Conservation (phyloP, 1,140 invertebrate genomes). For the Cydia amplana region DNA sequence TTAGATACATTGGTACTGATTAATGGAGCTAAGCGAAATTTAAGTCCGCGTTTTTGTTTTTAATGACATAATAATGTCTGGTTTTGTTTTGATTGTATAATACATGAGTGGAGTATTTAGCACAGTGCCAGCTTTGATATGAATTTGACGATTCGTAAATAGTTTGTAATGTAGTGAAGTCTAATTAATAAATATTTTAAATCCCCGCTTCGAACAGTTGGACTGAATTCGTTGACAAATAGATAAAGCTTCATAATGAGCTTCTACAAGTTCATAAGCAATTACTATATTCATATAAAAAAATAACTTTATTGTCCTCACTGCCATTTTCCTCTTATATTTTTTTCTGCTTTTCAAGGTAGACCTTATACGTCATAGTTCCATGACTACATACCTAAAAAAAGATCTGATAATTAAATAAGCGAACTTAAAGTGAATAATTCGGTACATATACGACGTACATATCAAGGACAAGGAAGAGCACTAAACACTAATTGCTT, state of each 20-base stretch:
- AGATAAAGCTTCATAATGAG: too few species aligned
- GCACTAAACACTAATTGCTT: not conserved
- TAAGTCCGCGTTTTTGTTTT: not conserved
- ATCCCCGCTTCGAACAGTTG: too few species aligned
- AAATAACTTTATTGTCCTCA: too few species aligned
- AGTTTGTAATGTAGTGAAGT: not conserved
- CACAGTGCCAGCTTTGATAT: not conserved
- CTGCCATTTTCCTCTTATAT: too few species aligned
- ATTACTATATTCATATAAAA: too few species aligned
- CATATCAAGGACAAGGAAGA: not conserved
- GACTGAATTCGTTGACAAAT: too few species aligned
- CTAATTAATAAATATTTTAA: too few species aligned
- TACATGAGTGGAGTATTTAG: not conserved
- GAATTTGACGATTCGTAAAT: not conserved
- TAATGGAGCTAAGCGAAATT: conserved; percentile 18
- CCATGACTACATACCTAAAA: not conserved
- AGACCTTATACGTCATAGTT: not conserved
- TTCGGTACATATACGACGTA: too few species aligned
- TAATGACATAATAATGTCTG: conserved; percentile 23
- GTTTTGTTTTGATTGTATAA: not conserved
- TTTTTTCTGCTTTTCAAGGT: too few species aligned
- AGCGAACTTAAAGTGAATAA: not conserved
- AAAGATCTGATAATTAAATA: not conserved
- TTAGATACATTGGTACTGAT: not conserved
- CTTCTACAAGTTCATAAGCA: too few species aligned